Evolutionary conservation across 2,888 invertebrate species (phyloP).

Genomic region (Hydropsyche betteni): DNA sequence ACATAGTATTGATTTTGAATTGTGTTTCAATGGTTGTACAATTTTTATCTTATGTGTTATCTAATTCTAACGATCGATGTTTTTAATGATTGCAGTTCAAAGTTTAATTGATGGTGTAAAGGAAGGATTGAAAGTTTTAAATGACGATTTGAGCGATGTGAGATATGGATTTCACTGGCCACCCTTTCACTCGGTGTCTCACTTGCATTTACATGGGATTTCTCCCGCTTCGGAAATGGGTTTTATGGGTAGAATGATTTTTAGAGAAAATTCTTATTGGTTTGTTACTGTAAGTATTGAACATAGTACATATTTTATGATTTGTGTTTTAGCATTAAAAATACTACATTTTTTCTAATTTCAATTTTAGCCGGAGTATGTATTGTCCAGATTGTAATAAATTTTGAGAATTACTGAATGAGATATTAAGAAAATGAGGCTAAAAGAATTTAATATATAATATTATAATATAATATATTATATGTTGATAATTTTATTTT

Average conservation of each 20-base stretch:
- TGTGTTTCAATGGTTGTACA: no score
- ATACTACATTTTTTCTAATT: background rate
- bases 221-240: slow-evolving; percentile 81
- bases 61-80: background rate
- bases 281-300: slow-evolving; percentile 77
- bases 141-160: slow-evolving; percentile 57
- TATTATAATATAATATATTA: no score
- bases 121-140: slow-evolving; percentile 62
- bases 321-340: background rate
- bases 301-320: background rate
- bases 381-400: slow-evolving; percentile 59
- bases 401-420: no score
- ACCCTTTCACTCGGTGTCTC: slow-evolving; percentile 83
- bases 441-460: no score
- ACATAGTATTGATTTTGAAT: no score
- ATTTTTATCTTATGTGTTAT: no score
- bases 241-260: slow-evolving; percentile 71
- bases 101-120: slow-evolving; percentile 69
- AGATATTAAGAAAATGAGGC: no score
- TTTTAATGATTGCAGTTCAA: slow-evolving; percentile 65
- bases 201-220: slow-evolving; percentile 88
- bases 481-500: no score
- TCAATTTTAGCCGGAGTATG: slow-evolving; percentile 65
- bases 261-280: slow-evolving; percentile 80
- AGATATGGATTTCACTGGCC: slow-evolving; percentile 88